A percentile compares a stretch with the other conserved stretches of the same genome.
Conservation (phyloP, 2,113 vertebrate species). For the Daboia siamensis region DNA sequence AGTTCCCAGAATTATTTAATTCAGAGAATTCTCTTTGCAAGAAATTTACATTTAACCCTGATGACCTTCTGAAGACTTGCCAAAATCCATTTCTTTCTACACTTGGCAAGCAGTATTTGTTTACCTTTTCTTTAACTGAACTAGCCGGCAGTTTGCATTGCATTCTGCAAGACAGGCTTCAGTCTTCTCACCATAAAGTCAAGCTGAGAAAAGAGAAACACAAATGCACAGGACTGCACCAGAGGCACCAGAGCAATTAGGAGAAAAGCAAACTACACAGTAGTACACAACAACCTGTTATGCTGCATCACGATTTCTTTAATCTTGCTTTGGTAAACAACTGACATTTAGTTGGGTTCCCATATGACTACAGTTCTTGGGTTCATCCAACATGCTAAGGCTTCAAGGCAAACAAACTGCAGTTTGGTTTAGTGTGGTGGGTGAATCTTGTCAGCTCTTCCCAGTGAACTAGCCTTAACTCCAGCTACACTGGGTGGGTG, state of each 20-base stretch:
- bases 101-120: background rate
- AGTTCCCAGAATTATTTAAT: background rate
- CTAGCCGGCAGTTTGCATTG: background rate
- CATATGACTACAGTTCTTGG: background rate
- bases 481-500: background rate
- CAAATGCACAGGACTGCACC: background rate
- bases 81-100: background rate
- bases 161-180: background rate
- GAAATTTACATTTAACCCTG: background rate
- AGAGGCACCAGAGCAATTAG: background rate
- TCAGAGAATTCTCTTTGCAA: background rate
- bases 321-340: background rate
- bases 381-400: background rate
- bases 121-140: background rate
- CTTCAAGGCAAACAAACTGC: background rate
- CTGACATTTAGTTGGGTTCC: background rate
- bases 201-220: background rate
- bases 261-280: background rate
- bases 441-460: background rate
- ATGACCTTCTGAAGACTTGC: background rate
- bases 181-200: background rate
- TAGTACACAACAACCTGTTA: background rate
- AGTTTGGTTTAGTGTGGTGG: background rate
- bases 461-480: background rate
- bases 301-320: background rate